Percentiles rank a stretch among this genome's conserved stretches.
Conservation (phyloP, 1,140 invertebrate genomes). For the Achatina immaculata region DNA sequence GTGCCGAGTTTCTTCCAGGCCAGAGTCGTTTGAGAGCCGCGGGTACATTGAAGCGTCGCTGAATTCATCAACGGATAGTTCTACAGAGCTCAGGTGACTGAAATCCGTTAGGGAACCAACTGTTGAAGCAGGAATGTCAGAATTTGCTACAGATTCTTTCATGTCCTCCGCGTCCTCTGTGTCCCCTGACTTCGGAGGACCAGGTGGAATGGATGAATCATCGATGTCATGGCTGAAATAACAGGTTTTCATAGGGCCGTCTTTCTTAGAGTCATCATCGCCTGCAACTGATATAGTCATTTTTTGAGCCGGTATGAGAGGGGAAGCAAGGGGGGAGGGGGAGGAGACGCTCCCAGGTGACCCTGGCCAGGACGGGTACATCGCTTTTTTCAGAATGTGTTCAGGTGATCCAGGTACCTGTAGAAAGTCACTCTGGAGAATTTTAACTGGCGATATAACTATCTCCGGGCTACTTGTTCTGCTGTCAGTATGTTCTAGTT, state of each 20-base stretch:
- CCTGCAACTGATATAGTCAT: neutral
- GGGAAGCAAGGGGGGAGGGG: neutral
- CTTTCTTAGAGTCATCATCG: neutral
- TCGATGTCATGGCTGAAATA: neutral
- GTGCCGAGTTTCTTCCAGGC: neutral
- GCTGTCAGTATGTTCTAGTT: neutral
- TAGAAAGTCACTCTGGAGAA: neutral
- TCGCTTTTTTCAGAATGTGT: neutral
- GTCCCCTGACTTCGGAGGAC: neutral
- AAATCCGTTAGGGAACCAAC: neutral
- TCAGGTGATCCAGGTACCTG: constrained; percentile 12
- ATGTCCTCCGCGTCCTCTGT: neutral
- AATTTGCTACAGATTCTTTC: neutral
- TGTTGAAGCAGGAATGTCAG: neutral
- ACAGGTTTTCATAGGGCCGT: neutral
- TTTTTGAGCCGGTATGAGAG: neutral
- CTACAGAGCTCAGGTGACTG: neutral
- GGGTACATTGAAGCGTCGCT: neutral
- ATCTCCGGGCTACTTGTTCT: constrained; percentile 20
- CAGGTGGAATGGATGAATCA: neutral
- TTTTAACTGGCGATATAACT: neutral
- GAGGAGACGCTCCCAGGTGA: neutral
- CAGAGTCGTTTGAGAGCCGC: constrained; percentile 7
- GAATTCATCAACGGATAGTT: neutral
- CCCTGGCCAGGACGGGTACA: neutral